Conservation (phyloP, 1,140 invertebrate species). For the Chironomus striatipennis region DNA sequence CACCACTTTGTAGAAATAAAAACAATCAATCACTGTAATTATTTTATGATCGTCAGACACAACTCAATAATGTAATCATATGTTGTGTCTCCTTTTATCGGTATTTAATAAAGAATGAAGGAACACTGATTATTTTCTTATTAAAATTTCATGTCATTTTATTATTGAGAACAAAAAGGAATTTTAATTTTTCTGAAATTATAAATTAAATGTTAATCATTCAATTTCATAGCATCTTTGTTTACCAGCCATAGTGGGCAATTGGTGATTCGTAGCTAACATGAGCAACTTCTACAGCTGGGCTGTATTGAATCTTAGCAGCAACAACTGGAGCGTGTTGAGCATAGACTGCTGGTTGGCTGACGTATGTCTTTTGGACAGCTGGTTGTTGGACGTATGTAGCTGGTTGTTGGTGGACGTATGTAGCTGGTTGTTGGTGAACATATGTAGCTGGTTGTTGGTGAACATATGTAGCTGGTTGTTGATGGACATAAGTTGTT, state of each 20-base stretch:
- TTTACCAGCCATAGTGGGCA: constrained; percentile 45
- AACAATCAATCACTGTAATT: constrained; percentile 4
- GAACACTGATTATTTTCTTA: too few relatives aligned
- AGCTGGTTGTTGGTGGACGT: constrained; percentile 19
- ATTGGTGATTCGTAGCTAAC: constrained; percentile 44
- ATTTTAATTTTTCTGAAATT: too few relatives aligned
- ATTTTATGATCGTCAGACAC: not conserved
- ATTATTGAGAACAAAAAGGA: too few relatives aligned
- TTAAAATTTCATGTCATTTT: too few relatives aligned
- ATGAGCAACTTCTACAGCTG: constrained; percentile 45
- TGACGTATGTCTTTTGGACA: constrained; percentile 26
- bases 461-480: constrained; percentile 26
- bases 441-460: constrained; percentile 29
- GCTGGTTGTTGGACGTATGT: constrained; percentile 28
- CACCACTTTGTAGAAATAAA: not conserved
- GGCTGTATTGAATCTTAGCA: constrained; percentile 40
- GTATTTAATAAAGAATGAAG: too few relatives aligned
- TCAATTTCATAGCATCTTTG: not conserved
- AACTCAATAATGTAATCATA: too few relatives aligned
- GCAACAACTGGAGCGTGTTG: constrained; percentile 37
- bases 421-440: too few relatives aligned
- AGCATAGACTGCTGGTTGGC: constrained; percentile 29
- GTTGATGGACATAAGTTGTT: constrained; percentile 26
- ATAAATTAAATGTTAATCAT: not conserved
- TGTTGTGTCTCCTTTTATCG: too few relatives aligned